Conservation (phyloP, 1,140 invertebrate species). For the Drosophila teissieri region DNA sequence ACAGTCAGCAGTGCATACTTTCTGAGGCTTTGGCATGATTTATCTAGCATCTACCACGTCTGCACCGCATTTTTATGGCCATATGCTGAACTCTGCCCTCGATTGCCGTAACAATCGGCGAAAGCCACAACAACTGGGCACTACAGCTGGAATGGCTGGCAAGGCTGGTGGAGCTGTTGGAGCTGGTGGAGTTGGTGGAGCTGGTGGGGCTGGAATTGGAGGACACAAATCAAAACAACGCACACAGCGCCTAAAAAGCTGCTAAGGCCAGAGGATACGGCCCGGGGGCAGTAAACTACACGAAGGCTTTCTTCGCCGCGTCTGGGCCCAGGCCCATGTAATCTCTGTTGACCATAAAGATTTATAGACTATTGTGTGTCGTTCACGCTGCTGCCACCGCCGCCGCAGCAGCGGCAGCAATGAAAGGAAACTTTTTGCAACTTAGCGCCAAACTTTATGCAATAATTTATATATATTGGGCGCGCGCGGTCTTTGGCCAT, state of each 20-base stretch:
- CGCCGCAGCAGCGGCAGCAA: slow-evolving; percentile 65
- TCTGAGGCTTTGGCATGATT: slow-evolving; percentile 65
- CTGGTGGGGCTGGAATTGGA: slow-evolving; percentile 29
- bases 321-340: slow-evolving; percentile 67
- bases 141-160: slow-evolving; percentile 30
- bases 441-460: slow-evolving; percentile 84
- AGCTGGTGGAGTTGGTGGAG: background rate
- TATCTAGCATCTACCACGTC: slow-evolving; percentile 65
- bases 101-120: slow-evolving; percentile 46
- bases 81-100: slow-evolving; percentile 49
- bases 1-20: slow-evolving; percentile 67
- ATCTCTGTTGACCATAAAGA: slow-evolving; percentile 83
- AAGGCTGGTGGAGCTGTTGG: no score
- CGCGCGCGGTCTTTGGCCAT: slow-evolving; percentile 28
- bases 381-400: slow-evolving; percentile 57
- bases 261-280: slow-evolving; percentile 29
- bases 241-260: slow-evolving; percentile 74
- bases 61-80: slow-evolving; percentile 77
- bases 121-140: slow-evolving; percentile 68
- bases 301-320: slow-evolving; percentile 53
- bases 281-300: slow-evolving; percentile 70
- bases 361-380: slow-evolving; percentile 83
- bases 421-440: slow-evolving; percentile 84
- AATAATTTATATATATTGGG: slow-evolving; percentile 84
- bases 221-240: slow-evolving; percentile 75